Percentiles rank a stretch among this genome's conserved stretches.
These are phyloP conservation scores for Seriola aureovittata DNA, from an alignment of 2,113 vertebrate species.

Conservation along the genomic window DNA sequence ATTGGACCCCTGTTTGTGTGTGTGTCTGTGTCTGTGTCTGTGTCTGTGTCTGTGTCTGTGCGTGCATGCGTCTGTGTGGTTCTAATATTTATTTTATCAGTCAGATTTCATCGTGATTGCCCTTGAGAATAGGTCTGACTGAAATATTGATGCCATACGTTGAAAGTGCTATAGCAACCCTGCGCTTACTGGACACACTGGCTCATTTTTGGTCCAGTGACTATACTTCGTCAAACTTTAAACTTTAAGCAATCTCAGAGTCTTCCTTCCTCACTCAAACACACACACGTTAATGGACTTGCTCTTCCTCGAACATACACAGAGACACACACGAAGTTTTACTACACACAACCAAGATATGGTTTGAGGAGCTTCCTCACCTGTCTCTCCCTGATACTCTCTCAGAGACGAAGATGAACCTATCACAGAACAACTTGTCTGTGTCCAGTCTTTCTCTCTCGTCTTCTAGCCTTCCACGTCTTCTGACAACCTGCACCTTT, in stretches of 20 bases:
- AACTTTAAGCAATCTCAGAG: slow-evolving; percentile 3
- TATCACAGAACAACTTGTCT: slow-evolving; percentile 49
- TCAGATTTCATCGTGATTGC: slow-evolving; percentile 24
- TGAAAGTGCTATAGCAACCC: slow-evolving; percentile 17
- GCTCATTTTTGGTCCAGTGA: slow-evolving; percentile 12
- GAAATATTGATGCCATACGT: slow-evolving; percentile 58
- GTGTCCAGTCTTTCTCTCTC: slow-evolving; percentile 35
- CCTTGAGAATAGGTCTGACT: slow-evolving; percentile 53
- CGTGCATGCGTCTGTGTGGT: slow-evolving; percentile 12
- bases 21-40: slow-evolving; percentile 1
- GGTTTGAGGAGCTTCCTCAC: slow-evolving; percentile 12
- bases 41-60: slow-evolving; percentile 19
- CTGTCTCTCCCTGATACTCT: slow-evolving; percentile 5
- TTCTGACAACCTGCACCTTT: slow-evolving; percentile 62
- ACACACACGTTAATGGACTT: slow-evolving; percentile 6
- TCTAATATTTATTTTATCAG: slow-evolving; percentile 54
- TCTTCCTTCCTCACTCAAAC: slow-evolving; percentile 9
- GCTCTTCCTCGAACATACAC: neutral
- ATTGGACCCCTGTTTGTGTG: slow-evolving; percentile 52
- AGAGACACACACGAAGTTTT: neutral
- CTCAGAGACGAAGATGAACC: slow-evolving; percentile 31
- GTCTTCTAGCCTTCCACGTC: slow-evolving; percentile 36
- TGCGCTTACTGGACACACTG: neutral
- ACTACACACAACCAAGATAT: neutral
- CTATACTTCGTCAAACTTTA: slow-evolving; percentile 28